Conservation (phyloP, 2,797 vertebrate species). For the Glyptemys insculpta region DNA sequence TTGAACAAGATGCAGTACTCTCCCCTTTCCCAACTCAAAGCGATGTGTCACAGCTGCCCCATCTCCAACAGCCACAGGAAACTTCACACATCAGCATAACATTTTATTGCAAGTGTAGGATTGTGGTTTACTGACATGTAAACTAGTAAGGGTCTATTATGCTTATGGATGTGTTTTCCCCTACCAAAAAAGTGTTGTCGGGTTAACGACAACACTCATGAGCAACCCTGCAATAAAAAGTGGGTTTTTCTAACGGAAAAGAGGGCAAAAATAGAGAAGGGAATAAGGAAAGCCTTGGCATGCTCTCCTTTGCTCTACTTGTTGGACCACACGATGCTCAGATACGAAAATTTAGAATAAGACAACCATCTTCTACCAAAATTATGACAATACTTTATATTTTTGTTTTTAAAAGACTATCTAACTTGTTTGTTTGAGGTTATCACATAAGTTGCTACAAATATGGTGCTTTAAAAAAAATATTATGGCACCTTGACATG, state of each 20-base stretch:
- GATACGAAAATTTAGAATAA: not conserved
- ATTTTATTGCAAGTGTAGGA: not conserved
- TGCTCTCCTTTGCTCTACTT: not conserved
- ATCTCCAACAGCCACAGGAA: not conserved
- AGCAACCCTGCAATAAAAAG: not conserved
- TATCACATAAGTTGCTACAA: conserved; percentile 25
- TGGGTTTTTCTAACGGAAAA: fast-evolving
- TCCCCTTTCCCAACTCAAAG: not conserved
- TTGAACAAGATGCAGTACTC: fast-evolving
- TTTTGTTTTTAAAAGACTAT: conserved; percentile 37
- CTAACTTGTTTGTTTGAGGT: no score
- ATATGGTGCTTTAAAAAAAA: conserved; percentile 61
- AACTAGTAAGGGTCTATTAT: not conserved
- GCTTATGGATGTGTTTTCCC: not conserved
- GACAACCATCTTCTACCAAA: not conserved
- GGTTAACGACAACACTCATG: not conserved
- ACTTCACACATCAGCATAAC: not conserved
- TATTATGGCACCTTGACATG: conserved; percentile 56
- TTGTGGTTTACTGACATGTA: not conserved
- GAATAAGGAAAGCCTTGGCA: not conserved
- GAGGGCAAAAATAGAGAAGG: not conserved
- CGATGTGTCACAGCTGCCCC: not conserved
- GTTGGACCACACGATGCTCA: not conserved
- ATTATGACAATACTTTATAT: conserved; percentile 14
- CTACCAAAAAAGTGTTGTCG: not conserved